Percentiles rank a stretch among this genome's conserved stretches.
phyloP scores from a whole-genome alignment of 2,888 invertebrate genomes.

The Callinectes sapidus region DNA sequence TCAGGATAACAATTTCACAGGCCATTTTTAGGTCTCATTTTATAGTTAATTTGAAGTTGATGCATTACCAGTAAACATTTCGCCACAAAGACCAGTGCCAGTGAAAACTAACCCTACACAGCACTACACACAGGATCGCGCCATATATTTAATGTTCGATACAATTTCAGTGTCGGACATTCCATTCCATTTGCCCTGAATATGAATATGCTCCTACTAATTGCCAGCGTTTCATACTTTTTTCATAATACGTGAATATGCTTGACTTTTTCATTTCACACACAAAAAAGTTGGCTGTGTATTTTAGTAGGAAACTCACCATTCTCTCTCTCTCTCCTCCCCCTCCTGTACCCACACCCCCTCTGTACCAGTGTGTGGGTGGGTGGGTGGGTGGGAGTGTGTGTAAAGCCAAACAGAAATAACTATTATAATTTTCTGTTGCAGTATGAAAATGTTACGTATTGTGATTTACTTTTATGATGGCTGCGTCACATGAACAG shows the following conservation, averaged over 20 bases:
- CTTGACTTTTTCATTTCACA: slow-evolving; percentile 37
- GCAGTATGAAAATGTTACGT: background rate
- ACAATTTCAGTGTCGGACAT: slow-evolving; percentile 45
- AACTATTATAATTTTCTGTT: background rate
- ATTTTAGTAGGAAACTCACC: slow-evolving; percentile 24
- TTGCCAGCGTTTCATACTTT: slow-evolving; percentile 35
- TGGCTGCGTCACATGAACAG: background rate
- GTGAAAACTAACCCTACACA: slow-evolving; percentile 20
- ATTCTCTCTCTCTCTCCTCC: background rate
- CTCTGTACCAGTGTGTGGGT: background rate
- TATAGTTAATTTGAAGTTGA: slow-evolving; percentile 35
- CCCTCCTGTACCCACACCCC: background rate
- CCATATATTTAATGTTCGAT: slow-evolving; percentile 41
- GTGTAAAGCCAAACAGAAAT: background rate
- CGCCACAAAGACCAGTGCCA: background rate
- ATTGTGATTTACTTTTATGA: background rate
- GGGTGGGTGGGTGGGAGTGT: background rate
- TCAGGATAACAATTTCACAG: background rate
- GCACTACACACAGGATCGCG: slow-evolving; percentile 17
- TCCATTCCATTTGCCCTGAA: slow-evolving; percentile 45
- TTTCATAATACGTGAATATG: slow-evolving; percentile 40
- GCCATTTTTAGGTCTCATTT: slow-evolving; percentile 33
- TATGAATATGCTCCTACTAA: slow-evolving; percentile 39
- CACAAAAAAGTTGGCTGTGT: slow-evolving; percentile 27
- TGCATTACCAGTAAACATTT: slow-evolving; percentile 33